Evolutionary conservation across 1,140 invertebrate genomes (phyloP), one percentile per base, ranked within the genome.

Genomic region (Polyergus mexicanus): DNA sequence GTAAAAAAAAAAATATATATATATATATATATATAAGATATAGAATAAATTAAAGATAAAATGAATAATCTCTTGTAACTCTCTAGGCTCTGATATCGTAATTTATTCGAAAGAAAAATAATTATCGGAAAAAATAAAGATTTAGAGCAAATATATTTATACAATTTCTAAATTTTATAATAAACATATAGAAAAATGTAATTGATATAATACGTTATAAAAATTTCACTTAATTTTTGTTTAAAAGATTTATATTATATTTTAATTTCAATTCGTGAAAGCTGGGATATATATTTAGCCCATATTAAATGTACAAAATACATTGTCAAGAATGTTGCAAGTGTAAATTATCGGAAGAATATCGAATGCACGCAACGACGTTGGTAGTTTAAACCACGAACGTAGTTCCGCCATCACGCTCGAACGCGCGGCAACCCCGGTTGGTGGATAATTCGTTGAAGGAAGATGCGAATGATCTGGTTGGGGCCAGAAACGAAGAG

Each of bases 361-460:
- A 38, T 62, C 32, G 44, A 84, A 77, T 41, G 41, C 22, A 77
- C 60, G 13, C 25, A 58, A 84, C 56, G 60, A 76, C 71, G 72
- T 32, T 44, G 32, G 81, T 65, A 66, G 81, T 44, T 54, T 77
- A 84, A 84, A 84, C 81, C n/a, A 65, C 44, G 74, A 56, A 63
- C 58, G 22, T 65, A 68, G 84, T 89, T 92, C 92, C 93, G 93
- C 92, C 92, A 94, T 94, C 91, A 94, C 92, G 91, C 90, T 92
- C 84, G 91, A 94, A 74, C 87, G 91, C 92, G 78, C 91, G 80
- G 90, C 91, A 84, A 89, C 58, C 86, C 89, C 91, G 92, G 92
- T 92, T 92, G 92, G 92, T 85, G 83, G 90, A 88, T 90, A 80
- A 84, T 77, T 75, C 81, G 81, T 76, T 47, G 71, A 77, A 84